Percentiles rank a stretch among this genome's conserved stretches.
Evolutionary conservation across 2,797 vertebrate species (phyloP).

Genomic region (Hybognathus amarus): DNA sequence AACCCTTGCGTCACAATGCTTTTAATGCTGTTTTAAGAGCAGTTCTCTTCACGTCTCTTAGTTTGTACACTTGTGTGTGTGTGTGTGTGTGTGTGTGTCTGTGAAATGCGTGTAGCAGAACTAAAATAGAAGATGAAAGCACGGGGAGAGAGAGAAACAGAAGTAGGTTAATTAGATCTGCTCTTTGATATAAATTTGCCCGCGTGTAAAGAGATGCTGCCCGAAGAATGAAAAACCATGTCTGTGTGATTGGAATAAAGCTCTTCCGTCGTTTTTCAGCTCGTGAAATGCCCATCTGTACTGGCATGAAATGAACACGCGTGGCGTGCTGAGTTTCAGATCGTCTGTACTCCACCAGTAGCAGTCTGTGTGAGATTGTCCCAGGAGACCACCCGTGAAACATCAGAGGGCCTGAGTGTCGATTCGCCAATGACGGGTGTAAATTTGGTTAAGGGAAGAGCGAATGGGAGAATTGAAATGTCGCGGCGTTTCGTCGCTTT

Average conservation of each 20-base stretch:
- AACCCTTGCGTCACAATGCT: background rate
- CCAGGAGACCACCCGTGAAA: constrained; percentile 24
- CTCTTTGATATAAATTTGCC: no score
- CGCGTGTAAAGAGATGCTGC: no score
- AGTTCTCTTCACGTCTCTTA: no score
- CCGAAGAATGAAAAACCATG: constrained; percentile 15
- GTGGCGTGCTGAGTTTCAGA: constrained; percentile 30
- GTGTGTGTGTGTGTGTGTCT: background rate
- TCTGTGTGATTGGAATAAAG: background rate
- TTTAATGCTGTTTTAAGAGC: constrained; percentile 2
- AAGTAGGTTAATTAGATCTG: constrained; percentile 62
- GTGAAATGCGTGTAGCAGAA: constrained; percentile 9
- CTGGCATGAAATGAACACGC: constrained; percentile 13
- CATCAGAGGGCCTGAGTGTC: constrained; percentile 23
- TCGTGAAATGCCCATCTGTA: background rate
- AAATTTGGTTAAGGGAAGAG: constrained; percentile 18
- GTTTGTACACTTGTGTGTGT: no score
- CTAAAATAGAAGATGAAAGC: constrained; percentile 26
- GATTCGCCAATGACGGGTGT: constrained; percentile 5
- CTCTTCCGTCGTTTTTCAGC: background rate
- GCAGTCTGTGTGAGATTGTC: constrained; percentile 28
- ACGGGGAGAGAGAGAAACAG: constrained; percentile 17
- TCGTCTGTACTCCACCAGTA: no score
- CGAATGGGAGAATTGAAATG: background rate
- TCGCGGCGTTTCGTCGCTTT: background rate